Evolutionary conservation across 2,888 invertebrate genomes (phyloP).

Genomic region (Strigamia transsilvanica): DNA sequence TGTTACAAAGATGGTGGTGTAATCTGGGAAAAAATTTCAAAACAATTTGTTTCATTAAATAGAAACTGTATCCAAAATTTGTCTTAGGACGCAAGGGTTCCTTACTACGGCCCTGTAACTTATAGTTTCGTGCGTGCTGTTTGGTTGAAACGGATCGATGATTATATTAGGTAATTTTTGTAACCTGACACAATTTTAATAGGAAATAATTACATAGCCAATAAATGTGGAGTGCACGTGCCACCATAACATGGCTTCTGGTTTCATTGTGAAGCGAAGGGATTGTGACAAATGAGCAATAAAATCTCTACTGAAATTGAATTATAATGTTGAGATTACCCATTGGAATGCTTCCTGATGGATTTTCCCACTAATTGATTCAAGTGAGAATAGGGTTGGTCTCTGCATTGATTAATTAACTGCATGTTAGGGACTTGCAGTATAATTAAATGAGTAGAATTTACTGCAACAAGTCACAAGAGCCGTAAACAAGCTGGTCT

Average conservation of each 20-base stretch:
- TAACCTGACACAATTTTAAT: too few species aligned
- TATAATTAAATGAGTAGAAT: conserved; percentile 5
- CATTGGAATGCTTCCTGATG: not conserved
- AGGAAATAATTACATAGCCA: not conserved
- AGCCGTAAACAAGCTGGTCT: not conserved
- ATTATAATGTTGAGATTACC: not conserved
- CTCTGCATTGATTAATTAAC: not conserved
- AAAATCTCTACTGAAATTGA: not conserved
- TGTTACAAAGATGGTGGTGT: too few species aligned
- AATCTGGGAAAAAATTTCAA: too few species aligned
- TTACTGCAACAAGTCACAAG: not conserved
- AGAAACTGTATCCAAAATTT: too few species aligned
- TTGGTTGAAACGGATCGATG: not conserved
- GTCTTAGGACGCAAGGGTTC: too few species aligned
- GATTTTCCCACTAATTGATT: not conserved
- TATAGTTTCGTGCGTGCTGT: not conserved
- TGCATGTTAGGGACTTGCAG: not conserved
- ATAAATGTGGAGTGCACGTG: not conserved
- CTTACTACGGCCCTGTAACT: too few species aligned
- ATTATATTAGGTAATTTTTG: not conserved
- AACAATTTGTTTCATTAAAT: too few species aligned
- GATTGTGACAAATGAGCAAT: not conserved
- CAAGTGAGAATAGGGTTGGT: not conserved
- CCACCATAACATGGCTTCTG: not conserved
- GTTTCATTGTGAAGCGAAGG: not conserved